Evolutionary conservation across 2,113 vertebrate species (phyloP).

Genomic region (Orycteropus afer): DNA sequence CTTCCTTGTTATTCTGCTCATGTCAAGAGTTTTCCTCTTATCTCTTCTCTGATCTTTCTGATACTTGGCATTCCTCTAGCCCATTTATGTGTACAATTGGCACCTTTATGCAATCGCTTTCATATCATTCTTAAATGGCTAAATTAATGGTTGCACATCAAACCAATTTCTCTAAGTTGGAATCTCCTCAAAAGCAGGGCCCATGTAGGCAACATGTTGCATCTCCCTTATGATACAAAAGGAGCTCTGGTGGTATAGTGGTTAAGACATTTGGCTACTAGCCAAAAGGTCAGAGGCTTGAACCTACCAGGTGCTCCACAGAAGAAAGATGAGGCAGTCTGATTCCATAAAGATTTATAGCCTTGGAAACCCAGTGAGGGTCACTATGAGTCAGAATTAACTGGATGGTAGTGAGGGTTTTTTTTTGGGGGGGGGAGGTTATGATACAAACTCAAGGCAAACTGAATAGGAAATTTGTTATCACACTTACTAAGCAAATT

Average conservation of each 20-base stretch:
- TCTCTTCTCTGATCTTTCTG: background rate
- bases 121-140: background rate
- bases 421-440: too few relatives aligned
- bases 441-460: background rate
- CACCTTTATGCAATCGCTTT: background rate
- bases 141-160: background rate
- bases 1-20: conserved; percentile 35
- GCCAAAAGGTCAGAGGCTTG: too few relatives aligned
- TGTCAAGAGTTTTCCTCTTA: background rate
- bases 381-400: too few relatives aligned
- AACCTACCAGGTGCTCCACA: too few relatives aligned
- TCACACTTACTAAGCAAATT: conserved; percentile 19
- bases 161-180: background rate
- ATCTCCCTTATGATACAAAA: background rate
- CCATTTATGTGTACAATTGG: background rate
- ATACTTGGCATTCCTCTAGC: background rate
- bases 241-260: too few relatives aligned
- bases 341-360: too few relatives aligned
- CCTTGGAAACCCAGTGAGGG: too few relatives aligned
- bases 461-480: background rate
- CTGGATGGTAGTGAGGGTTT: too few relatives aligned
- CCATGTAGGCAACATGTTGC: background rate
- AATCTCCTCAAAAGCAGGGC: background rate
- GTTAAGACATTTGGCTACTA: too few relatives aligned
- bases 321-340: too few relatives aligned